Percentiles rank a stretch among this genome's conserved stretches.
Conservation (phyloP, 2,113 vertebrate genomes). For the Garra rufa region DNA sequence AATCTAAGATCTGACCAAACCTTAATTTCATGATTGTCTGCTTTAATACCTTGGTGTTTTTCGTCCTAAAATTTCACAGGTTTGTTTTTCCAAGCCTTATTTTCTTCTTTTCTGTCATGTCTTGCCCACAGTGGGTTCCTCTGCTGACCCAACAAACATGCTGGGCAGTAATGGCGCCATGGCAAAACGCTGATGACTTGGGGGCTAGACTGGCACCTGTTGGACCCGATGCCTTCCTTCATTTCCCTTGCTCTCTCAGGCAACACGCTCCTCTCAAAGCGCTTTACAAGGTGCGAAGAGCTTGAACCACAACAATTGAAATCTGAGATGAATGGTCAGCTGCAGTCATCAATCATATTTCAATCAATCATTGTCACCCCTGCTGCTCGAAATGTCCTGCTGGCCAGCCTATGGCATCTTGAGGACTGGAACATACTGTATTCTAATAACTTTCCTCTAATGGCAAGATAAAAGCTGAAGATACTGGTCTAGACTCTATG, state of each 20-base stretch:
- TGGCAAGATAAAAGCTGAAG: not conserved
- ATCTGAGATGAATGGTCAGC: constrained; percentile 74
- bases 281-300: constrained; percentile 81
- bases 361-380: constrained; percentile 75
- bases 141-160: constrained; percentile 12
- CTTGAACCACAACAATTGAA: constrained; percentile 75
- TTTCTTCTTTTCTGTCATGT: not conserved
- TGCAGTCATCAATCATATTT: constrained; percentile 77
- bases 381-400: not conserved
- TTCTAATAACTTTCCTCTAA: not conserved
- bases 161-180: constrained; percentile 17
- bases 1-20: not conserved
- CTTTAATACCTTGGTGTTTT: not conserved
- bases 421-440: not conserved
- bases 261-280: constrained; percentile 63
- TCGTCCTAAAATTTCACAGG: not conserved
- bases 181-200: constrained; percentile 14
- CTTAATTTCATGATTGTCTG: not conserved
- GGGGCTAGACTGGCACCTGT: constrained; percentile 55
- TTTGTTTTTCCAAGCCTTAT: constrained; percentile 22
- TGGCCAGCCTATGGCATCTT: constrained; percentile 55
- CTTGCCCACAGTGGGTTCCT: not conserved
- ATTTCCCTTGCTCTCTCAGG: constrained; percentile 15
- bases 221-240: constrained; percentile 68
- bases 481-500: not conserved